These are phyloP conservation scores for Phyllotreta striolata DNA, from an alignment of 2,888 invertebrate genomes.

Conservation along the genomic window DNA sequence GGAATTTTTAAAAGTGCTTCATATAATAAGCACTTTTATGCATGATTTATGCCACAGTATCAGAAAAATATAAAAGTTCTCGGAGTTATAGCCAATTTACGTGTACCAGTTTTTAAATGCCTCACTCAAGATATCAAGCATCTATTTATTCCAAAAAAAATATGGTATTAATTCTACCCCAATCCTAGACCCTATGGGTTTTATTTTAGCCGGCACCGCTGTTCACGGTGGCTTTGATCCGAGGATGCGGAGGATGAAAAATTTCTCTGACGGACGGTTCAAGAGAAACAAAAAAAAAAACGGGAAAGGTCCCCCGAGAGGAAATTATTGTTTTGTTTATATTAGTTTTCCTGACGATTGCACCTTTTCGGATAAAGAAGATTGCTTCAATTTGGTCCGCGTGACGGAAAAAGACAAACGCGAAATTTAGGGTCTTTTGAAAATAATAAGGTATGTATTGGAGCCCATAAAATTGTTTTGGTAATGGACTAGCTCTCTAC, in stretches of 20 bases:
- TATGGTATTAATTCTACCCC: too few relatives aligned
- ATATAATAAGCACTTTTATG: too few relatives aligned
- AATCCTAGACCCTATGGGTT: too few relatives aligned
- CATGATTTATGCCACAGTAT: too few relatives aligned
- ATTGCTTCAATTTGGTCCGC: conserved; percentile 26
- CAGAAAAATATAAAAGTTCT: too few relatives aligned
- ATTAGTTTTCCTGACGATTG: conserved; percentile 26
- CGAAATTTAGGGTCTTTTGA: conserved; percentile 21
- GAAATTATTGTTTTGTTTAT: conserved; percentile 32
- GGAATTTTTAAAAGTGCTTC: not conserved
- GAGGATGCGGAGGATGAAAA: conserved; percentile 15
- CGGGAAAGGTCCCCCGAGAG: conserved; percentile 19
- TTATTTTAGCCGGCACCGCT: not conserved
- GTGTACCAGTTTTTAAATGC: too few relatives aligned
- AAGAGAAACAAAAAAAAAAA: conserved; percentile 7
- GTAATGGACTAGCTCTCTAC: too few relatives aligned
- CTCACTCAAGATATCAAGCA: too few relatives aligned
- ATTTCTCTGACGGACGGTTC: conserved; percentile 20
- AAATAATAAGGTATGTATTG: conserved; percentile 17
- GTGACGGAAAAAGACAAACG: conserved; percentile 25
- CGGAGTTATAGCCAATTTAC: too few relatives aligned
- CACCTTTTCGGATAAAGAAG: conserved; percentile 27
- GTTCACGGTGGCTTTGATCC: conserved; percentile 21
- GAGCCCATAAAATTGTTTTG: too few relatives aligned
- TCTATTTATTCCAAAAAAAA: too few relatives aligned